Evolutionary conservation across 2,113 vertebrate genomes (phyloP).

Genomic region (Oceanites oceanicus): DNA sequence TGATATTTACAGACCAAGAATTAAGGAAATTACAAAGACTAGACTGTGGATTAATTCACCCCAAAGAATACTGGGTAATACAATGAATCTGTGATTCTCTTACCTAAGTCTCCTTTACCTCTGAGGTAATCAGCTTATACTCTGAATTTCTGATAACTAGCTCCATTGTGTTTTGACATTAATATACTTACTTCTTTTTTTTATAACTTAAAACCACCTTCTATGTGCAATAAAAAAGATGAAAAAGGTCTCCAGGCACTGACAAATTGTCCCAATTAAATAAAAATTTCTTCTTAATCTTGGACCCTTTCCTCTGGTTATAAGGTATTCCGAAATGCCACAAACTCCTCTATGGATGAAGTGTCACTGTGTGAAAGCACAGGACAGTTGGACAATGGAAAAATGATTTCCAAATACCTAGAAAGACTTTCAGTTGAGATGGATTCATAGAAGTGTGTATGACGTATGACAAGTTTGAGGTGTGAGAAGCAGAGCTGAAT

Average conservation of each 20-base stretch:
- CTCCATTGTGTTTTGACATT: not conserved
- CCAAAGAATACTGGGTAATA: not conserved
- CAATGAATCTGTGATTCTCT: not conserved
- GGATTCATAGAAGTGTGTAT: not conserved
- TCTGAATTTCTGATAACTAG: not conserved
- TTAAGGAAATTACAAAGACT: not conserved
- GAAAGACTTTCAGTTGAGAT: not conserved
- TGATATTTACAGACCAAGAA: not conserved
- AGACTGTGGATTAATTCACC: not conserved
- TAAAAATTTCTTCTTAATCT: not conserved
- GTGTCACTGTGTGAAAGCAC: not conserved
- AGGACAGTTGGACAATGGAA: not conserved
- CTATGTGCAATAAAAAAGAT: not conserved
- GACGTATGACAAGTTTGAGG: not conserved
- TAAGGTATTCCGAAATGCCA: not conserved
- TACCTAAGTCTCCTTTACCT: not conserved
- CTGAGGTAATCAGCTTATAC: not conserved
- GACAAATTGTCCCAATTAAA: not conserved
- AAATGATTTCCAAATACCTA: not conserved
- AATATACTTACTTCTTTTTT: not conserved
- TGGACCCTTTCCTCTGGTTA: not conserved
- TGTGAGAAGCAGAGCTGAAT: not conserved
- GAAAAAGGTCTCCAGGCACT: not conserved
- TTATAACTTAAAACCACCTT: not conserved
- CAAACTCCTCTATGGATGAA: not conserved